Conservation (phyloP, 2,888 invertebrate genomes). For the Drosophila kambysellisi region DNA sequence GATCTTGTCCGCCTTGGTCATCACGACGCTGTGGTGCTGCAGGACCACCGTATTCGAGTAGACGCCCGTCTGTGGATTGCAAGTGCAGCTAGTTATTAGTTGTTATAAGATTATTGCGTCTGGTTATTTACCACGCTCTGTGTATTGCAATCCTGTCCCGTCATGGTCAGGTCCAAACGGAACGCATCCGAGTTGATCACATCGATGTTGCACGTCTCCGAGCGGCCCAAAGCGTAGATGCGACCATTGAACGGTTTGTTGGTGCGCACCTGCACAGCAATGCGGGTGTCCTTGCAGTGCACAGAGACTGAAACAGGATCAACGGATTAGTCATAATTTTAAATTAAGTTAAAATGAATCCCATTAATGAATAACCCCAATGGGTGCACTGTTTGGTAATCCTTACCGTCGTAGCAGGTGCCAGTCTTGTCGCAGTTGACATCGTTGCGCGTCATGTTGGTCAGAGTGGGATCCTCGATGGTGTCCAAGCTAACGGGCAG, state of each 20-base stretch:
- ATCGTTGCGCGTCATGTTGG: slow-evolving; percentile 91
- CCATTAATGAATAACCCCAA: background rate
- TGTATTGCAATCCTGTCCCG: slow-evolving; percentile 97
- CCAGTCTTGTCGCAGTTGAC: slow-evolving; percentile 97
- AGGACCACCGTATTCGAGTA: slow-evolving; percentile 97
- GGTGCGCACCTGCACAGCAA: slow-evolving; percentile 96
- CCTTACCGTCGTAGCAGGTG: slow-evolving; percentile 96
- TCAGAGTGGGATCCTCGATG: slow-evolving; percentile 90
- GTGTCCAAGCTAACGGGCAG: slow-evolving; percentile 92
- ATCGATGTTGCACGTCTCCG: slow-evolving; percentile 97
- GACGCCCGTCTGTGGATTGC: slow-evolving; percentile 90
- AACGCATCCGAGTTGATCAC: slow-evolving; percentile 96
- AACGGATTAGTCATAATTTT: background rate
- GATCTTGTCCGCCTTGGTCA: slow-evolving; percentile 98
- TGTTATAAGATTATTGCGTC: background rate
- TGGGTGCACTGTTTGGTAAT: background rate
- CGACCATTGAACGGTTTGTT: slow-evolving; percentile 98
- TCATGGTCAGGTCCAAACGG: slow-evolving; percentile 96
- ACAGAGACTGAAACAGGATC: slow-evolving; percentile 90
- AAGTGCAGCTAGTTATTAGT: slow-evolving; percentile 1
- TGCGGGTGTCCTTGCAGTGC: slow-evolving; percentile 96
- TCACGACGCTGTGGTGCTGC: slow-evolving; percentile 97
- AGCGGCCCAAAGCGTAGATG: slow-evolving; percentile 96
- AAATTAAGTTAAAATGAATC: background rate
- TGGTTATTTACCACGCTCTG: slow-evolving; percentile 93